Conservation (phyloP, 2,888 invertebrate species). For the Drosophila buzzatii region DNA sequence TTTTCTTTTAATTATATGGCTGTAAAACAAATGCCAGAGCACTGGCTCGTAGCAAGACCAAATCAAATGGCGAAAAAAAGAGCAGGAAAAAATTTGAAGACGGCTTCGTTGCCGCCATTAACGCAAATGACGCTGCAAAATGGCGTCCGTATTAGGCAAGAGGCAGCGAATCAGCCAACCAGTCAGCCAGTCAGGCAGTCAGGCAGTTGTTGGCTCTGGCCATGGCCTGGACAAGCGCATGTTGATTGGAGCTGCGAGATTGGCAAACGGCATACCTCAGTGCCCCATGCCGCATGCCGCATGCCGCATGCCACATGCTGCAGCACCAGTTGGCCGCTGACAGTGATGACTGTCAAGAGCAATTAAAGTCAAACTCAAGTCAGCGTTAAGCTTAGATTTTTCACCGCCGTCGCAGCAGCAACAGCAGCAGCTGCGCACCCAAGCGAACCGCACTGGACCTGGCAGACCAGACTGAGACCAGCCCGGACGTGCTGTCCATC, state of each 20-base stretch:
- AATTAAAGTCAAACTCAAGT: constrained; percentile 83
- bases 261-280: constrained; percentile 67
- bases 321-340: constrained; percentile 51
- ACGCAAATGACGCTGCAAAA: constrained; percentile 79
- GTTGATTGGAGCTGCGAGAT: constrained; percentile 78
- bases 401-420: constrained; percentile 74
- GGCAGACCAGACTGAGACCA: constrained; percentile 21
- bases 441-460: constrained; percentile 29
- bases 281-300: constrained; percentile 46
- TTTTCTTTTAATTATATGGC: constrained; percentile 64
- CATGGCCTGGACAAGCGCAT: constrained; percentile 70
- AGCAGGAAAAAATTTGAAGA: constrained; percentile 23
- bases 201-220: constrained; percentile 45
- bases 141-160: constrained; percentile 76
- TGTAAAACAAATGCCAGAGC: constrained; percentile 16
- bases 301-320: constrained; percentile 12
- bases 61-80: constrained; percentile 37
- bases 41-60: constrained; percentile 22
- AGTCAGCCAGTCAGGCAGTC: constrained; percentile 12
- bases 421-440: constrained; percentile 58
- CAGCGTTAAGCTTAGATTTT: constrained; percentile 74
- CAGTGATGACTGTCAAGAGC: constrained; percentile 84
- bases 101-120: constrained; percentile 71
- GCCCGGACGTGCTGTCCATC: constrained; percentile 75
- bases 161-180: constrained; percentile 46